These are phyloP conservation scores for Salmo trutta DNA, from an alignment of 2,797 vertebrate genomes.

Conservation along the genomic window DNA sequence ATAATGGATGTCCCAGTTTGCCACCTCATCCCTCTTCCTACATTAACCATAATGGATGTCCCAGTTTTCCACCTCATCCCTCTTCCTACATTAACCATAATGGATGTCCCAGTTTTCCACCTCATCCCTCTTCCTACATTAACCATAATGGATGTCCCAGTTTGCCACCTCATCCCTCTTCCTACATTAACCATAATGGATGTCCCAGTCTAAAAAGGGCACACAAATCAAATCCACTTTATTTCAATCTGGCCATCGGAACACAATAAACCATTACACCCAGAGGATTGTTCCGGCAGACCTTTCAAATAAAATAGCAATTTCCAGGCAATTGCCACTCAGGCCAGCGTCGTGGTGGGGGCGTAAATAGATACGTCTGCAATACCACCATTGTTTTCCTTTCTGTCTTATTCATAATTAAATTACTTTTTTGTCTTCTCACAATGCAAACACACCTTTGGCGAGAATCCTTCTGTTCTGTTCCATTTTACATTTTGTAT, in stretches of 20 bases:
- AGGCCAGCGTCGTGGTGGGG: background rate
- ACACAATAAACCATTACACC: background rate
- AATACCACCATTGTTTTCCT: background rate
- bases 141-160: background rate
- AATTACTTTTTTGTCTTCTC: background rate
- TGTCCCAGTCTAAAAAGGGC: background rate
- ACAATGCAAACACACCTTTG: background rate
- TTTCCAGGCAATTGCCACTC: background rate
- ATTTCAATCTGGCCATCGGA: background rate
- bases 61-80: background rate
- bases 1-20: background rate
- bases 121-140: no score
- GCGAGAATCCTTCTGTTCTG: background rate
- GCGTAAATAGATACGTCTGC: background rate
- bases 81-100: no score
- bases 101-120: background rate
- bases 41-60: background rate
- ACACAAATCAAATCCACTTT: background rate
- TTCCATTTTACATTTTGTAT: background rate
- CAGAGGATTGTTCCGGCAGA: background rate
- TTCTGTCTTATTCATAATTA: background rate
- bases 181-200: background rate
- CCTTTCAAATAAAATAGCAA: background rate
- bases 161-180: background rate
- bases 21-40: no score